Percentiles rank a stretch among this genome's conserved stretches.
Evolutionary conservation across 1,140 invertebrate species (phyloP).

Genomic region (Drusus annulatus): DNA sequence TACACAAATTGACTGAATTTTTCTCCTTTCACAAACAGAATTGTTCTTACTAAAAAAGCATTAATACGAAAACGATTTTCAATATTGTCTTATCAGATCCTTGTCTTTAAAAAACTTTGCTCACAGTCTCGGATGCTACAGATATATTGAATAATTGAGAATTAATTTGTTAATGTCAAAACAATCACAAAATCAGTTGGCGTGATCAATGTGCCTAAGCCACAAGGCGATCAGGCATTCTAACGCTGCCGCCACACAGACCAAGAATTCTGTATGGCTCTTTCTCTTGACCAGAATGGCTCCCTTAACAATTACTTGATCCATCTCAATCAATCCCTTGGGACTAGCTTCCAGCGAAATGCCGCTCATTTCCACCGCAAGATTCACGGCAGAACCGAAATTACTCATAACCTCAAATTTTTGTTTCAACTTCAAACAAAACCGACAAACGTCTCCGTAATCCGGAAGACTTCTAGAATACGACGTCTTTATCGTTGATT

Average conservation of each 20-base stretch:
- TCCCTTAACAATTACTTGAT: conserved; percentile 31
- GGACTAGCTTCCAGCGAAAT: conserved; percentile 32
- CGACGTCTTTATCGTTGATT: not conserved
- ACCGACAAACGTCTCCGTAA: conserved; percentile 53
- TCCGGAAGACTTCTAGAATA: conserved; percentile 40
- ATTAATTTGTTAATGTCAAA: conserved; percentile 4
- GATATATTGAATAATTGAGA: no score
- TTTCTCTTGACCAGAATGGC: conserved; percentile 36
- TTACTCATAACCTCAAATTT: not conserved
- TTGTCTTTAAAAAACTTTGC: no score
- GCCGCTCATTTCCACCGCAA: conserved; percentile 51
- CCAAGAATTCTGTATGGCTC: conserved; percentile 48
- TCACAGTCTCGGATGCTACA: no score
- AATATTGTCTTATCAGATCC: no score
- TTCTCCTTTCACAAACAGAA: no score
- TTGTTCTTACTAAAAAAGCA: no score
- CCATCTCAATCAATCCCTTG: not conserved
- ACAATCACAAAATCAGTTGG: conserved; percentile 33
- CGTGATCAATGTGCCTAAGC: conserved; percentile 53
- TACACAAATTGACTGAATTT: no score
- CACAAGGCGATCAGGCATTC: conserved; percentile 55
- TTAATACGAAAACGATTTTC: no score
- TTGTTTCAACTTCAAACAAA: conserved; percentile 55
- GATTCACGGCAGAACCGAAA: conserved; percentile 16
- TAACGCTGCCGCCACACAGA: conserved; percentile 54